These are phyloP conservation scores for Dynastes maya DNA, from an alignment of 2,888 invertebrate genomes.

Conservation along the genomic window DNA sequence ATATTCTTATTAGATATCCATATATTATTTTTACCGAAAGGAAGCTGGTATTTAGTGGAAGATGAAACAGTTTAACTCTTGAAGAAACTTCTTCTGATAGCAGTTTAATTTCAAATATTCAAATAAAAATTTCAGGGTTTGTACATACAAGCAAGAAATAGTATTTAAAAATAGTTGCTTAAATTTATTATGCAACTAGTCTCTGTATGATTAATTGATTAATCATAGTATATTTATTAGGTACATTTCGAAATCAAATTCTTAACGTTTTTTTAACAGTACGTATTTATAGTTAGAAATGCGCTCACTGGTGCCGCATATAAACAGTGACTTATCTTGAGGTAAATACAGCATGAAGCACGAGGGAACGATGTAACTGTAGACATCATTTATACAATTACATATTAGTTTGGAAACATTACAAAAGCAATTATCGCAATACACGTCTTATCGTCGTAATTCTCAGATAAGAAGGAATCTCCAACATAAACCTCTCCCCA, in stretches of 20 bases:
- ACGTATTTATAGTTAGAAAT: background rate
- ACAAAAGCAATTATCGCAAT: conserved; percentile 39
- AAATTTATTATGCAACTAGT: too few species aligned
- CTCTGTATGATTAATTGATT: too few species aligned
- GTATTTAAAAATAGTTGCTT: too few species aligned
- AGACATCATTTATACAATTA: background rate
- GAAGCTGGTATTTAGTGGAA: too few species aligned
- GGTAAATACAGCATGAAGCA: background rate
- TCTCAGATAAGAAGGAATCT: conserved; percentile 57
- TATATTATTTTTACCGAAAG: too few species aligned
- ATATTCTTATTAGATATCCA: too few species aligned
- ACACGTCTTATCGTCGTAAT: conserved; percentile 45
- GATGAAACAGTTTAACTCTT: too few species aligned
- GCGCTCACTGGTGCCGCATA: background rate
- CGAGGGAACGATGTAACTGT: conserved; percentile 7
- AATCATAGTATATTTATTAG: too few species aligned
- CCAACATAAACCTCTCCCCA: conserved; percentile 60
- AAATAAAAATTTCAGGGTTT: too few species aligned
- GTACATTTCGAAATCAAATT: background rate
- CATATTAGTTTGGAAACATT: conserved; percentile 29
- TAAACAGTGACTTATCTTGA: background rate
- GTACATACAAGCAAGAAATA: too few species aligned
- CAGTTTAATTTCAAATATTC: too few species aligned
- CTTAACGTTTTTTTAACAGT: background rate
- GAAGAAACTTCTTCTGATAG: too few species aligned